A percentile compares a stretch with the other conserved stretches of the same genome.
Evolutionary conservation across 1,140 invertebrate species (phyloP).

Genomic region (Pogonomyrmex californicus): DNA sequence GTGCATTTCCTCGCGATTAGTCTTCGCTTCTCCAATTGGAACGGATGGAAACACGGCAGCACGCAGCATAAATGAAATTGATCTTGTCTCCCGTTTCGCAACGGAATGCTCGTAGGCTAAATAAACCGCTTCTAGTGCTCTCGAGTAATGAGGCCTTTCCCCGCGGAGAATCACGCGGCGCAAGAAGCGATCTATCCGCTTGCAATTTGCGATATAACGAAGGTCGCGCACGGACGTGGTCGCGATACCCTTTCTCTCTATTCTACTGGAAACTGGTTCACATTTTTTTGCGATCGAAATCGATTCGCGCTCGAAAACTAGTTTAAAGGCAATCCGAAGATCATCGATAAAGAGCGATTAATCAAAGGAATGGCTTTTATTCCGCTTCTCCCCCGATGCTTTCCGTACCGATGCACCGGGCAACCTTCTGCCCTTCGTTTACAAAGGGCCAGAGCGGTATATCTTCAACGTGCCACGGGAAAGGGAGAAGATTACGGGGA

Average conservation of each 20-base stretch:
- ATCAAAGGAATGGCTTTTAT: conserved; percentile 46
- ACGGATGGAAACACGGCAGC: conserved; percentile 22
- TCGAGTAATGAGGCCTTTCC: conserved; percentile 40
- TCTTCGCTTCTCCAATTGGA: conserved; percentile 22
- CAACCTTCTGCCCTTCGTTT: conserved; percentile 45
- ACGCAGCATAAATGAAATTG: conserved; percentile 29
- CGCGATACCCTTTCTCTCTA: conserved; percentile 57
- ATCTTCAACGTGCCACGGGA: conserved; percentile 14
- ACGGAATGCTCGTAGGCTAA: neutral
- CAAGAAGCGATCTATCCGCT: conserved; percentile 49
- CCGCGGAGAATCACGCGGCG: conserved; percentile 22
- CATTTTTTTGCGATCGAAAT: conserved; percentile 51
- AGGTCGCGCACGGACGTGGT: conserved; percentile 55
- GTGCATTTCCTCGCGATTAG: conserved; percentile 20
- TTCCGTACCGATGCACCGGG: neutral
- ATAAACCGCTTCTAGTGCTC: conserved; percentile 42
- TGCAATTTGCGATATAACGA: conserved; percentile 63
- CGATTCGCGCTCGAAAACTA: conserved; percentile 51
- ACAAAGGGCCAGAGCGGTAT: neutral
- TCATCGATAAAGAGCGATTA: conserved; percentile 57
- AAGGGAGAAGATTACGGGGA: neutral
- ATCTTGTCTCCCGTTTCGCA: conserved; percentile 46
- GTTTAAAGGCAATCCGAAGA: conserved; percentile 51
- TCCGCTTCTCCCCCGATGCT: neutral
- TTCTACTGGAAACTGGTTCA: conserved; percentile 62